phyloP scores from a whole-genome alignment of 2,888 invertebrate genomes.

The Mimachlamys varia region DNA sequence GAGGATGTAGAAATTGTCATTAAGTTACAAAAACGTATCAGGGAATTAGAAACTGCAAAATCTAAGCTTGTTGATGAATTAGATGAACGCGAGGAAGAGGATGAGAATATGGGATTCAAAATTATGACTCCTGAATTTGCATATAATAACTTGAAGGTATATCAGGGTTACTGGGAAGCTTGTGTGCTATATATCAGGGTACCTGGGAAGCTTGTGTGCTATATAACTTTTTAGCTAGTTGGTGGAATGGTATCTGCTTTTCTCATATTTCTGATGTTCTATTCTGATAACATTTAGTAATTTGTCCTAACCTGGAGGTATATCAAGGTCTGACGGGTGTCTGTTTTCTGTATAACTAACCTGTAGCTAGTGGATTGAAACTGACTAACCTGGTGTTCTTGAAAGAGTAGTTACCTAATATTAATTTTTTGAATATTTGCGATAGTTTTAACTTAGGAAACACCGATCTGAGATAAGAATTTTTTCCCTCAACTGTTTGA shows the following conservation, averaged over 20 bases:
- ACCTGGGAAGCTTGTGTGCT: background rate
- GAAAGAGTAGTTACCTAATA: too few relatives aligned
- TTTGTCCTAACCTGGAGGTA: background rate
- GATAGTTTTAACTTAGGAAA: too few relatives aligned
- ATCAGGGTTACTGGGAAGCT: background rate
- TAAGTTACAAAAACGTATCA: slow-evolving; percentile 86
- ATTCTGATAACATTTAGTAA: background rate
- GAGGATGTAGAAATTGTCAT: slow-evolving; percentile 86
- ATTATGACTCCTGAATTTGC: slow-evolving; percentile 57
- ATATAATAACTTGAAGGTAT: slow-evolving; percentile 56
- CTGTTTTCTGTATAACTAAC: background rate
- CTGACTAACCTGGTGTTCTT: too few relatives aligned
- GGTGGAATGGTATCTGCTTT: background rate
- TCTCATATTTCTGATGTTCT: background rate
- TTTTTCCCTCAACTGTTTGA: too few relatives aligned
- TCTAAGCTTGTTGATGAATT: slow-evolving; percentile 91
- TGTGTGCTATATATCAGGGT: background rate
- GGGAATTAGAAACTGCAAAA: slow-evolving; percentile 83
- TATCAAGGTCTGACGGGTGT: background rate
- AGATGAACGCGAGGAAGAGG: slow-evolving; percentile 86
- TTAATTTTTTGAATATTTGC: too few relatives aligned
- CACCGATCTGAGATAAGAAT: too few relatives aligned
- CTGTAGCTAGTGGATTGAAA: too few relatives aligned
- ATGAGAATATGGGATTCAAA: slow-evolving; percentile 46
- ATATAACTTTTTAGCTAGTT: background rate